phyloP scores from a whole-genome alignment of 2,888 invertebrate genomes.

The Caenorhabditis auriculariae region DNA sequence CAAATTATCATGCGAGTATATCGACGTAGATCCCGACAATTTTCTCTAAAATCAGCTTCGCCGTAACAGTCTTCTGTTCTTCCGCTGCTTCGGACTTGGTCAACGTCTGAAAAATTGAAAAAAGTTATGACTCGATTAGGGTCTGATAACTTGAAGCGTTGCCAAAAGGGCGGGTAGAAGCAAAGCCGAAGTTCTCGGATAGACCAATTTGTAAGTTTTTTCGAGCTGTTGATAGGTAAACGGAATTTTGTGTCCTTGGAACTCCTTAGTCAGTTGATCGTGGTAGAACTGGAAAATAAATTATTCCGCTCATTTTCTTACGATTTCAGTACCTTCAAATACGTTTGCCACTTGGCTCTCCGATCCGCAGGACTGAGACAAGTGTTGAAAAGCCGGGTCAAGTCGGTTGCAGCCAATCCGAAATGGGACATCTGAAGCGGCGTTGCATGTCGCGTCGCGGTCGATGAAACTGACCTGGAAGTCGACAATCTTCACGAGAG shows the following conservation, averaged over 20 bases:
- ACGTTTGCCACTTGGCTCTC: constrained; percentile 8
- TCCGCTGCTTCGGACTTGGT: too few species aligned
- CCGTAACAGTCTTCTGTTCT: too few species aligned
- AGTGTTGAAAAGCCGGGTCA: constrained; percentile 22
- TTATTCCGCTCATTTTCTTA: too few species aligned
- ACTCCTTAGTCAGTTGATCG: constrained; percentile 1
- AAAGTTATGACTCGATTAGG: too few species aligned
- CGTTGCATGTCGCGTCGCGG: too few species aligned
- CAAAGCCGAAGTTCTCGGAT: constrained; percentile 24
- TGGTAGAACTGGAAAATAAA: too few species aligned
- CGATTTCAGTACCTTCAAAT: too few species aligned
- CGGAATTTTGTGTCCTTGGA: constrained; percentile 6
- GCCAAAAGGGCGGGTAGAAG: constrained; percentile 20
- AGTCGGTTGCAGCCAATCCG: constrained; percentile 24
- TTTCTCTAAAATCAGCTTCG: too few species aligned
- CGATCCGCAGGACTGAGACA: constrained; percentile 16
- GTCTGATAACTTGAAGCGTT: too few species aligned
- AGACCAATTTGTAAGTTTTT: constrained; percentile 10
- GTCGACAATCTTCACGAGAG: constrained; percentile 20
- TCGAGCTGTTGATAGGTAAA: constrained; percentile 18
- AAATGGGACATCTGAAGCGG: constrained; percentile 29
- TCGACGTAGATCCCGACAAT: constrained; percentile 4
- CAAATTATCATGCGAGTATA: background rate
- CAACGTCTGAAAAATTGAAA: too few species aligned
- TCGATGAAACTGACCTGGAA: constrained; percentile 20